These are phyloP conservation scores for Engystomops pustulosus DNA, from an alignment of 2,113 vertebrate genomes.

Conservation along the genomic window DNA sequence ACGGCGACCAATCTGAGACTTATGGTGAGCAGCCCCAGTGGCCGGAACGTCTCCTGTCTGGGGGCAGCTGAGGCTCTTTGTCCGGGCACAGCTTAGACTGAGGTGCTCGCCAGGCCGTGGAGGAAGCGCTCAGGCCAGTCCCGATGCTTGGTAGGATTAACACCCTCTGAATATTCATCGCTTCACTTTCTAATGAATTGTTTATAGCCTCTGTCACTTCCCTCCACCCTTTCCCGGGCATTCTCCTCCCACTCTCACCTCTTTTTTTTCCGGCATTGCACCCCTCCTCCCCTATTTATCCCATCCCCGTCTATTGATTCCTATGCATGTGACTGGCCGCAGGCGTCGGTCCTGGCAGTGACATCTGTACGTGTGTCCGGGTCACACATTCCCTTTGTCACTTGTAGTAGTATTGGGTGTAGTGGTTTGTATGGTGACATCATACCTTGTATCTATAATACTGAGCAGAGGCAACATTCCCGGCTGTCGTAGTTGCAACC, in stretches of 20 bases:
- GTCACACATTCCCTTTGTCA: background rate
- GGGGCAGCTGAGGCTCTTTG: slow-evolving; percentile 29
- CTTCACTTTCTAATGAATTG: slow-evolving; percentile 18
- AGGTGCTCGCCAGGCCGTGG: slow-evolving; percentile 9
- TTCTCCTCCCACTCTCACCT: slow-evolving; percentile 14
- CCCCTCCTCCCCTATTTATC: slow-evolving; percentile 15
- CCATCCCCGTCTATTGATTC: slow-evolving; percentile 22
- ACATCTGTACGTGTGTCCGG: background rate
- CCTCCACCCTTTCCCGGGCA: slow-evolving; percentile 12
- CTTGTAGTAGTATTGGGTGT: too few species aligned
- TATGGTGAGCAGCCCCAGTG: slow-evolving; percentile 8
- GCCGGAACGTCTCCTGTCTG: slow-evolving; percentile 9
- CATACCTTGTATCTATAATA: too few species aligned
- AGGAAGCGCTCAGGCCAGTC: background rate
- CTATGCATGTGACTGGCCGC: background rate
- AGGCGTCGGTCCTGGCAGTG: background rate
- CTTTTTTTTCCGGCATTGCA: background rate
- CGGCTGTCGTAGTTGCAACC: too few species aligned
- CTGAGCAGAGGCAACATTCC: too few species aligned
- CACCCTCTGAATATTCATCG: background rate
- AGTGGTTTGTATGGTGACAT: background rate
- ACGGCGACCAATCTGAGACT: background rate
- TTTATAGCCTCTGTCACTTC: background rate
- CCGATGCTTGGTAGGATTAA: slow-evolving; percentile 43
- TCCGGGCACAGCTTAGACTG: background rate